A percentile compares a stretch with the other conserved stretches of the same genome.
Conservation (phyloP, 2,888 invertebrate genomes). For the Ichneumoninae sp. region DNA sequence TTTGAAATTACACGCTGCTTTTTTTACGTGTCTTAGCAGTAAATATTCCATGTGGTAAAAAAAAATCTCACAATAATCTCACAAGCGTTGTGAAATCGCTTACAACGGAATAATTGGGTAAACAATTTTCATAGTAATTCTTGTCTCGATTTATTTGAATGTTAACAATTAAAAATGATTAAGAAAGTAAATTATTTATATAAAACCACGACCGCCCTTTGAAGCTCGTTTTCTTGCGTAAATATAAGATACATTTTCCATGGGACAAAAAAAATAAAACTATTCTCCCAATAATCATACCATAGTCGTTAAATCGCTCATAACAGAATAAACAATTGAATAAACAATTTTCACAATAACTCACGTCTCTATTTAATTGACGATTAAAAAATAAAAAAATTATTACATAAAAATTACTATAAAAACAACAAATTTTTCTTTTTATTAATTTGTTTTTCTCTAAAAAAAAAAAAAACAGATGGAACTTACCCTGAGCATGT, state of each 20-base stretch:
- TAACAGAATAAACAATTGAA: background rate
- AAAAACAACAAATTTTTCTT: too few species aligned
- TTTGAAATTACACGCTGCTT: too few species aligned
- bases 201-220: too few species aligned
- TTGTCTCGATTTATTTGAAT: background rate
- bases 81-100: background rate
- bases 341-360: conserved; percentile 14
- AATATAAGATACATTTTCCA: too few species aligned
- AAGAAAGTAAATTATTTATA: too few species aligned
- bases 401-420: background rate
- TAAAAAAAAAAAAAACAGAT: background rate
- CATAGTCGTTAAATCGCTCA: too few species aligned
- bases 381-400: background rate
- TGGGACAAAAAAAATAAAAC: background rate
- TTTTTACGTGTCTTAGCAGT: too few species aligned
- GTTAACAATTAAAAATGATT: background rate
- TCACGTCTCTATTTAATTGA: background rate
- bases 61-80: conserved; percentile 29
- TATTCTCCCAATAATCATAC: conserved; percentile 24
- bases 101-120: too few species aligned
- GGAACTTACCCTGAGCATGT: conserved; percentile 95
- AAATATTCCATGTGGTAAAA: too few species aligned
- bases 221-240: too few species aligned
- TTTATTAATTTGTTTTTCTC: too few species aligned
- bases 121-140: conserved; percentile 17